Percentiles rank a stretch among this genome's conserved stretches.
Conservation (phyloP, 2,888 invertebrate species). For the Synergus japonicus region DNA sequence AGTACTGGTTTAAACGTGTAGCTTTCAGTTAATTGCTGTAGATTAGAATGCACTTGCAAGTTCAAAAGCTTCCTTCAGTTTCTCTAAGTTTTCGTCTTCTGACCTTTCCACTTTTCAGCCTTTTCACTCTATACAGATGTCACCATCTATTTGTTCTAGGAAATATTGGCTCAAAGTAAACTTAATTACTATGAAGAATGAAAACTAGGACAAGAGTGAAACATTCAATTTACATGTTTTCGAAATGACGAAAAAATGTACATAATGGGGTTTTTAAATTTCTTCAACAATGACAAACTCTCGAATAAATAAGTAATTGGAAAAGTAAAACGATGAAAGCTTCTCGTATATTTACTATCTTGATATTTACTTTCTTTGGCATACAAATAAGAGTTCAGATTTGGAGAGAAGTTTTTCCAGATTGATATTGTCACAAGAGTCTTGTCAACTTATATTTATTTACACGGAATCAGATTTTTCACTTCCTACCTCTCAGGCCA, state of each 20-base stretch:
- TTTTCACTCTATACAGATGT: background rate
- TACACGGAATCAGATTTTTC: background rate
- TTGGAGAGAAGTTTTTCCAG: background rate
- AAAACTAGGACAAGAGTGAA: background rate
- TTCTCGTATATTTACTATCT: background rate
- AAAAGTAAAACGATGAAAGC: background rate
- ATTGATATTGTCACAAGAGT: conserved; percentile 9
- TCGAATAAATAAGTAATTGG: background rate
- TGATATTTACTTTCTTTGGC: conserved; percentile 16
- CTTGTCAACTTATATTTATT: conserved; percentile 21
- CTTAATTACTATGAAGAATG: background rate
- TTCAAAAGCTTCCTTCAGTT: conserved; percentile 10
- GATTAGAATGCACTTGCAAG: background rate
- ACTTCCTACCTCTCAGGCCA: conserved; percentile 79
- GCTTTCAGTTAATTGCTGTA: background rate
- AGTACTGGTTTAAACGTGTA: background rate
- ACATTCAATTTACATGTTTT: background rate
- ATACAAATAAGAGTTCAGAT: conserved; percentile 9
- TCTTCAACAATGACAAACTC: background rate
- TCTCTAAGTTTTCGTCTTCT: conserved; percentile 23
- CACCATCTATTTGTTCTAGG: conserved; percentile 11
- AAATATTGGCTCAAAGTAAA: background rate
- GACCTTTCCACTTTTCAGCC: conserved; percentile 19
- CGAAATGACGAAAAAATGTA: too few species aligned
- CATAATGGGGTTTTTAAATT: too few species aligned